A percentile compares a stretch with the other conserved stretches of the same genome.
Evolutionary conservation across 1,140 invertebrate species (phyloP).

Genomic region (Diorhabda elongata): DNA sequence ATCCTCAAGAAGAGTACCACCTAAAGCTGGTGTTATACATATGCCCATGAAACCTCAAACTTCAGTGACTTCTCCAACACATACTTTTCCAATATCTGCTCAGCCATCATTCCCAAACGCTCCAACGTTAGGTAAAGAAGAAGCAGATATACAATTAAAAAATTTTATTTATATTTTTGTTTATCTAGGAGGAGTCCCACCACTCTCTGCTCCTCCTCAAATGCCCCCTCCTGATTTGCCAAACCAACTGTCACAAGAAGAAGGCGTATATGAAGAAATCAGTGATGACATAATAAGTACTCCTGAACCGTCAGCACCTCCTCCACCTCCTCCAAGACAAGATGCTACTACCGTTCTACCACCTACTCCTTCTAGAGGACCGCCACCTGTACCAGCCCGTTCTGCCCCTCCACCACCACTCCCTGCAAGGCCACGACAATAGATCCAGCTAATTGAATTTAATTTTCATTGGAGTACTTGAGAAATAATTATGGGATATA

Average conservation of each 20-base stretch:
- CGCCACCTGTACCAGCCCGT: constrained; percentile 60
- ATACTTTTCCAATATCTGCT: constrained; percentile 36
- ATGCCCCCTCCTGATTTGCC: constrained; percentile 53
- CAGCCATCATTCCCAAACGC: neutral
- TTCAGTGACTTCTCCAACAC: constrained; percentile 40
- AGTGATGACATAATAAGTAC: constrained; percentile 46
- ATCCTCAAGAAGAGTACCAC: constrained; percentile 45
- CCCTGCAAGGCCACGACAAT: constrained; percentile 57
- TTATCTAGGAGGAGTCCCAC: neutral
- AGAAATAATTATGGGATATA: too few relatives aligned
- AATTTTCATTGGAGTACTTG: too few relatives aligned
- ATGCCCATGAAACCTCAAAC: constrained; percentile 42
- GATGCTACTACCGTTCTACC: constrained; percentile 48
- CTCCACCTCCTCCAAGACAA: constrained; percentile 62
- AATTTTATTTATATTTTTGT: neutral
- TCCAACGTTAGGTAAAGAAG: neutral
- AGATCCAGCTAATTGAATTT: neutral
- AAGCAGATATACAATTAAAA: neutral
- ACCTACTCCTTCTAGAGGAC: constrained; percentile 54
- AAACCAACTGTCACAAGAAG: constrained; percentile 46
- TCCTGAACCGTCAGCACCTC: constrained; percentile 54
- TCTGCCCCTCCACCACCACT: constrained; percentile 64
- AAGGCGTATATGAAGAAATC: constrained; percentile 57
- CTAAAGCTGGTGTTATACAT: constrained; percentile 45
- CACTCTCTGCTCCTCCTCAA: constrained; percentile 45